Evolutionary conservation across 64 coral and sea anemone genomes (phyloP), one percentile per base, ranked within the genome.

Genomic region (Montipora sp.): DNA sequence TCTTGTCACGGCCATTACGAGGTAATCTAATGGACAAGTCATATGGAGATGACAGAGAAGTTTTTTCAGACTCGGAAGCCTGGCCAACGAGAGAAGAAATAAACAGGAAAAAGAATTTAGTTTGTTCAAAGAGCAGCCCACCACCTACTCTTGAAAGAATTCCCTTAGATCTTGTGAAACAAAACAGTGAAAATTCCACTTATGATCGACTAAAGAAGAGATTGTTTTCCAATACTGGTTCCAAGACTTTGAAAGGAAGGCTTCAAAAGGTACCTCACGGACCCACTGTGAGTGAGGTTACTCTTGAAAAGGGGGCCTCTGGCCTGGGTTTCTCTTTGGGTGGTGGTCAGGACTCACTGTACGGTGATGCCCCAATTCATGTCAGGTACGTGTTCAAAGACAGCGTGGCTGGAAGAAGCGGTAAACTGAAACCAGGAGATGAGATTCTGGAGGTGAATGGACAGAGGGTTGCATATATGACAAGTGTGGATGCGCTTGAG

Each of bases 361-460:
- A 99, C 68, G 98, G 98, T 46, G 98, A 99, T 77, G 91, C 98
- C 9, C 92, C 94, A 10, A 96, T 99, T 58, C 96, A 92, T 81
- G 89, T 99, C 7, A 93, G 96, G 51, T 90, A 93, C 27, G 98
- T 99, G 45, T 99, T 92, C 73, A 92, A 94, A 55, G 92, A 98
- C 72, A 98, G 95, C 78, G 89, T 81, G 46, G 91, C 91, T 18
- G 84, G 90, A 14, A 59, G 79, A 46, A 89, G 50, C 83, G 89
- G 93, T 23, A 65, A 77, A 74, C 48, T 99, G 13, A 88, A 91
- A 80, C 43, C 79, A 77, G 98, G 98, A 18, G 98, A 99, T 78
- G 98, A 99, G 75, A 92, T 99, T 83, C 51, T 99, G 8, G 95
- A 94, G 60, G 98, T 99, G 50, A 99, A 99, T 83, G 98, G 98